Percentiles rank a stretch among this genome's conserved stretches.
Conservation (phyloP, 2,113 vertebrate genomes). For the Stomatorhinus ivindoensis region DNA sequence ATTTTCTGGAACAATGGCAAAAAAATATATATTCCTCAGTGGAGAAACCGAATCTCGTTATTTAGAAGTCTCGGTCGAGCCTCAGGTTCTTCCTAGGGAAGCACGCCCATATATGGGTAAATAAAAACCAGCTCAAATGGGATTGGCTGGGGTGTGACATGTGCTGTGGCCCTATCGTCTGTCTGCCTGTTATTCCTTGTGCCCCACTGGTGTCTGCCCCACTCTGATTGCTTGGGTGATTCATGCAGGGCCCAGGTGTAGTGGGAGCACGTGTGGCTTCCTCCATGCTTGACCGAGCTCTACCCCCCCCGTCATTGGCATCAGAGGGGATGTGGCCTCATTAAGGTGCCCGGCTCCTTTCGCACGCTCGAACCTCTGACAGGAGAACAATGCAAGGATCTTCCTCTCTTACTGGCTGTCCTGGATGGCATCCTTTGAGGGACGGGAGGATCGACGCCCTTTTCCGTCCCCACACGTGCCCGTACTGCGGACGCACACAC, state of each 20-base stretch:
- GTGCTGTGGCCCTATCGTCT: neutral
- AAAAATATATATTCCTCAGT: neutral
- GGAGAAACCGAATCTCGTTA: neutral
- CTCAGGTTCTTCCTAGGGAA: neutral
- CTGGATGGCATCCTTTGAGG: neutral
- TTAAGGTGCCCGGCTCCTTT: neutral
- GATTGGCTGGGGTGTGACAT: neutral
- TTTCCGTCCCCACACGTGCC: neutral
- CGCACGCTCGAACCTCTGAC: neutral
- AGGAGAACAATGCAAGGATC: constrained; percentile 4
- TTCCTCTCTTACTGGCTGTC: neutral
- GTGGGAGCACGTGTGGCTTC: neutral
- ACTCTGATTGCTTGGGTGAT: neutral
- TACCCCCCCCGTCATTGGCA: neutral
- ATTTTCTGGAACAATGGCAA: neutral
- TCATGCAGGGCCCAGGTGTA: neutral
- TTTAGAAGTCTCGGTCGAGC: neutral
- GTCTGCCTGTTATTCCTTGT: neutral
- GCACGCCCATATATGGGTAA: neutral
- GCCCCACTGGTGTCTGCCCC: neutral
- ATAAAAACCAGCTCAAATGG: neutral
- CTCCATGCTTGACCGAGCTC: neutral
- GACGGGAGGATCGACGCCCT: neutral
- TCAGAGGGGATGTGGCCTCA: neutral
- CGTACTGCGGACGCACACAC: neutral